Conservation (phyloP, 2,797 vertebrate genomes). For the Australoheros facetus region DNA sequence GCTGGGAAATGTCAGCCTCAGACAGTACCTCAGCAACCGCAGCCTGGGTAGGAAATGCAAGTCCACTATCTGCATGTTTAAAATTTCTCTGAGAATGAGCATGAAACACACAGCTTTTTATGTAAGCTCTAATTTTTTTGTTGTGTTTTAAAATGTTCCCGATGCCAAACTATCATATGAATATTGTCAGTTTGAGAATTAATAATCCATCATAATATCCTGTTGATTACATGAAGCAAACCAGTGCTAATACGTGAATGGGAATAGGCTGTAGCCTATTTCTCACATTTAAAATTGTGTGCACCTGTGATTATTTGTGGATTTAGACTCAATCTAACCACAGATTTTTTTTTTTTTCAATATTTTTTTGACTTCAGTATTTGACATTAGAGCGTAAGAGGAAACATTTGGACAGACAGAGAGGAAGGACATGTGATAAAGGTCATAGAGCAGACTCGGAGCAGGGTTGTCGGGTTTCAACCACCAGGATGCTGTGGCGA, state of each 20-base stretch:
- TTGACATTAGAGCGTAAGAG: not conserved
- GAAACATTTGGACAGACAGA: not conserved
- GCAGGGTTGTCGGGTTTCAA: not conserved
- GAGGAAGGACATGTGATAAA: slow-evolving; percentile 14
- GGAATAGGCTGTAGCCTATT: slow-evolving; percentile 3
- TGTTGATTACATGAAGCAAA: slow-evolving; percentile 8
- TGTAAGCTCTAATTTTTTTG: not conserved
- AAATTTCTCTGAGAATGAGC: not conserved
- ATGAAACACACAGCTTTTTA: not conserved
- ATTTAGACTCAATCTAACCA: not conserved
- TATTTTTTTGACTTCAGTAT: not conserved
- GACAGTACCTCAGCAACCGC: slow-evolving; percentile 94
- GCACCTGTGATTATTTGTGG: not conserved
- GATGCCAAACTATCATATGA: not conserved
- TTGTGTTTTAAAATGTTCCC: not conserved
- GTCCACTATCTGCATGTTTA: not conserved
- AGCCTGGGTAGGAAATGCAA: slow-evolving; percentile 85
- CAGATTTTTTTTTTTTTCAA: not conserved
- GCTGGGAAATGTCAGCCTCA: slow-evolving; percentile 91
- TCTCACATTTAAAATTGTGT: too few relatives aligned
- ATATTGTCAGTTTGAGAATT: not conserved
- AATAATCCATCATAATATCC: not conserved
- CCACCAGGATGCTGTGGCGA: not conserved
- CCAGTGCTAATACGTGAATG: not conserved
- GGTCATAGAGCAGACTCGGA: not conserved